These are phyloP conservation scores for Pandion haliaetus DNA, from an alignment of 2,113 vertebrate species.

Conservation along the genomic window DNA sequence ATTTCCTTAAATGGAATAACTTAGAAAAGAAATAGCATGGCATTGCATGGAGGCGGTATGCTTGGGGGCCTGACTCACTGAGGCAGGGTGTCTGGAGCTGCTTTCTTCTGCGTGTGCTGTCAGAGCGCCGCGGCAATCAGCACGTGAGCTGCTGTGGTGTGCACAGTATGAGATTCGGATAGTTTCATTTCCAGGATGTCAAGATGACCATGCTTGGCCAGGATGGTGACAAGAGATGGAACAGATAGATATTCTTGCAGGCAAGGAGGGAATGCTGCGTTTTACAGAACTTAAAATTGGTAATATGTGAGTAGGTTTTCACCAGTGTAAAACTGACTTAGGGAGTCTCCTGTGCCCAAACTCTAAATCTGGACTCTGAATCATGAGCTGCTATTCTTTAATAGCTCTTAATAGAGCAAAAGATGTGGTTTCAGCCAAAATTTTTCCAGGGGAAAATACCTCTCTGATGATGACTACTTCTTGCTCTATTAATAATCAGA, in stretches of 20 bases:
- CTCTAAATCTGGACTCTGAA: not conserved
- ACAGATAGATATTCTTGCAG: not conserved
- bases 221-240: not conserved
- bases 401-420: not conserved
- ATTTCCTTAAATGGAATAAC: not conserved
- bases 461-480: not conserved
- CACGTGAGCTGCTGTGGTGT: not conserved
- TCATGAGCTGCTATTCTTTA: not conserved
- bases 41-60: not conserved
- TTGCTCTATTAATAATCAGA: not conserved
- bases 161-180: too few relatives aligned
- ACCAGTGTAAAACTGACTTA: not conserved
- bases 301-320: not conserved
- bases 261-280: not conserved
- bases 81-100: not conserved
- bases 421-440: not conserved
- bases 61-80: not conserved
- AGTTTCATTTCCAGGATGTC: not conserved
- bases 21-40: not conserved
- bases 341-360: not conserved
- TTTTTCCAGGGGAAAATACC: not conserved
- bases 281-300: not conserved
- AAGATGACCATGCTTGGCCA: not conserved
- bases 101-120: not conserved
- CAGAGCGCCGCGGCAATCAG: not conserved